Evolutionary conservation across 2,797 vertebrate species (phyloP).

Genomic region (Lagorchestes hirsutus): DNA sequence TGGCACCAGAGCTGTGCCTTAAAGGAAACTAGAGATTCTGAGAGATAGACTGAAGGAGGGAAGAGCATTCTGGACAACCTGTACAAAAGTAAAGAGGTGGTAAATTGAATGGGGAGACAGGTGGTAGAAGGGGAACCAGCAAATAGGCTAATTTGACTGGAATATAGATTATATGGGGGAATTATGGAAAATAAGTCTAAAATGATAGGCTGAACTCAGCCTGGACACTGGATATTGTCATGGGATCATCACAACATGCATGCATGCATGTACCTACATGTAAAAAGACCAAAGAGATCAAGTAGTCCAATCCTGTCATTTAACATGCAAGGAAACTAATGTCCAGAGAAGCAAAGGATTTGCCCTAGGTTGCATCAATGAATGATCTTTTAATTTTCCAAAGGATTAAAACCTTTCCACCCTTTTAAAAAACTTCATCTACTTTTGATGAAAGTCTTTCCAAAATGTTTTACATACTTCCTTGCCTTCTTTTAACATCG

Average conservation of each 20-base stretch:
- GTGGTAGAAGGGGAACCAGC: background rate
- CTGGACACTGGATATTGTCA: background rate
- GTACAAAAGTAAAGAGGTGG: background rate
- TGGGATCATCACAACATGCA: background rate
- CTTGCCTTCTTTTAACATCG: background rate
- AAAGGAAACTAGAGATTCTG: background rate
- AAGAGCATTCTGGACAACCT: background rate
- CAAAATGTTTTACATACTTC: background rate
- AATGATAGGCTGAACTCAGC: background rate
- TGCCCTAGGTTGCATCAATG: background rate
- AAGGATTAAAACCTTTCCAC: background rate
- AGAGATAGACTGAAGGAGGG: background rate
- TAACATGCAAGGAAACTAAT: background rate
- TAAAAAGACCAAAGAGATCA: background rate
- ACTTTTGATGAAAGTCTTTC: background rate
- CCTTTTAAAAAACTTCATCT: background rate
- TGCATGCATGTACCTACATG: background rate
- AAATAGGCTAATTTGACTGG: background rate
- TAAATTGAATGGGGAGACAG: background rate
- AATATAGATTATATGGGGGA: background rate
- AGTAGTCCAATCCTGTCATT: background rate
- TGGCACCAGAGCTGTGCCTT: background rate
- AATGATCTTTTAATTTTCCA: slow-evolving; percentile 29
- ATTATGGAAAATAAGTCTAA: background rate
- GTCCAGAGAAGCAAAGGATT: background rate